Conservation (phyloP, 2,888 invertebrate genomes). For the Thecocarcelia acutangulata region DNA sequence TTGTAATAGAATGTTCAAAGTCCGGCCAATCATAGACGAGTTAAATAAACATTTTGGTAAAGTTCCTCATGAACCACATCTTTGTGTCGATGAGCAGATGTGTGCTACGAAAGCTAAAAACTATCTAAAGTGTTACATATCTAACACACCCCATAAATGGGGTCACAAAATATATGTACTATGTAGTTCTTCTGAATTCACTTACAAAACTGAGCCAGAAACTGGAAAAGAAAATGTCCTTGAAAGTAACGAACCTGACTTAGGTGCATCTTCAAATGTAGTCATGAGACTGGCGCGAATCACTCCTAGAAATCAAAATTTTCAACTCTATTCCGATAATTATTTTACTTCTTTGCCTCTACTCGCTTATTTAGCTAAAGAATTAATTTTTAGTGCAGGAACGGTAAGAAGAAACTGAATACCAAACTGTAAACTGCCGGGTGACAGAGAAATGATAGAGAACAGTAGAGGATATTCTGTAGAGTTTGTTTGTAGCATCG, state of each 20-base stretch:
- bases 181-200: slow-evolving; percentile 64
- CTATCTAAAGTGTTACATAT: slow-evolving; percentile 71
- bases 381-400: slow-evolving; percentile 72
- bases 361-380: slow-evolving; percentile 73
- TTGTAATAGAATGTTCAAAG: slow-evolving; percentile 64
- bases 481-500: slow-evolving; percentile 70
- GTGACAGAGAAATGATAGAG: slow-evolving; percentile 71
- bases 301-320: neutral
- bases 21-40: slow-evolving; percentile 54
- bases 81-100: slow-evolving; percentile 15
- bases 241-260: slow-evolving; percentile 1
- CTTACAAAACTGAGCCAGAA: slow-evolving; percentile 67
- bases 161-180: slow-evolving; percentile 70
- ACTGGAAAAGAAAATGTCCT: slow-evolving; percentile 53
- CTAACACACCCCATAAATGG: slow-evolving; percentile 71
- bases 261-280: slow-evolving; percentile 1
- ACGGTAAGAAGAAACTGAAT: slow-evolving; percentile 75
- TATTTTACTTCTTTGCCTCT: slow-evolving; percentile 65
- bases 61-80: slow-evolving; percentile 58
- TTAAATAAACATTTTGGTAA: slow-evolving; percentile 51
- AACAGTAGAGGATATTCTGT: slow-evolving; percentile 38
- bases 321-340: slow-evolving; percentile 68
- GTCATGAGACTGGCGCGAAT: too few species aligned
- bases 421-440: slow-evolving; percentile 71
- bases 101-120: slow-evolving; percentile 54